Base-by-base conservation (phyloP, 2,888 invertebrate species). In the Chrysomela aeneicollis region DNA sequence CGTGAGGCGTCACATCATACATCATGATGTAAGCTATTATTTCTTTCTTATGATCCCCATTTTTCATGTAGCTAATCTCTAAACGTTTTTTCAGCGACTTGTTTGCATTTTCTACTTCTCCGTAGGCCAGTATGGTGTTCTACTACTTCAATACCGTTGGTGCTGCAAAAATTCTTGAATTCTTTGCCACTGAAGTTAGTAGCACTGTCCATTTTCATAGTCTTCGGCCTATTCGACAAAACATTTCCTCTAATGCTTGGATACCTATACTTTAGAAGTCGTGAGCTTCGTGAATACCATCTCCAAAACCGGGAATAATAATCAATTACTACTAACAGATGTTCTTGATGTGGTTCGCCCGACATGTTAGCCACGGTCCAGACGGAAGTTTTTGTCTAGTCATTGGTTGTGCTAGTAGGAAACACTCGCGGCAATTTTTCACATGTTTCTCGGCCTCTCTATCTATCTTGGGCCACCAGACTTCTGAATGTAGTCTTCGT, bases 1-100 rank as follows among this genome's bases (percentile, higher is more conserved):
- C 70, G 61, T 76, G 76, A 2, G 74, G 76, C 35, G 76, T 73
- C 17, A 61, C 63, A 52, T 72, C 72, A 50, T 72, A 70, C 72
- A 72, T 72, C 52, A 69, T 22, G 12, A 53, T 63, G 32, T 35
- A 10, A 9, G 32, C 32, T 10, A 35, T 35, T 35, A 35, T 35
- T 46, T 54, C 71, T 19, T 64, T 70, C 61, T 19, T 63, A 30
- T 63, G 72, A 52, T 55, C 74, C 8, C 30, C 42, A n/a, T 47
- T 61, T 42, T 61, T 63, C 17, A 35, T 35, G 17, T 63, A 52
- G 50, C 51, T 42, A 52, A 63, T 63, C 30, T 59, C 35, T 62
- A 61, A 47, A n/a, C 63, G 59, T 59, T 59, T 63, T 19, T 59
- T 52, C 37, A 59, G 26, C 18, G 47, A 57, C 46, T 35, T 9